Percentiles rank a stretch among this genome's conserved stretches.
phyloP scores from a whole-genome alignment of 2,888 invertebrate genomes.

The Hypercompe scribonia region DNA sequence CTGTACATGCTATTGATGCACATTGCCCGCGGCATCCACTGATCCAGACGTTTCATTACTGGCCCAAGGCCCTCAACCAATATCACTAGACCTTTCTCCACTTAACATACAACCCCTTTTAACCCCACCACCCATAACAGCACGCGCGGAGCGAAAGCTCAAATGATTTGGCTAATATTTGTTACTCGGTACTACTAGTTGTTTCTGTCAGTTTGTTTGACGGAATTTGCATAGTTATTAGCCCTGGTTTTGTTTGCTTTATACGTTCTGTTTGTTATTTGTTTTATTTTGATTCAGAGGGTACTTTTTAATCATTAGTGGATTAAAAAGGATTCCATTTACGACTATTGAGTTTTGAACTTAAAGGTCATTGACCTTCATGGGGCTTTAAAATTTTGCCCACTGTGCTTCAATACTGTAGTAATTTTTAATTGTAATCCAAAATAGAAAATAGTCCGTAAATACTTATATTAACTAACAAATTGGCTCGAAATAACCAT shows the following conservation, averaged over 20 bases:
- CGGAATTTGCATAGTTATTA: slow-evolving; percentile 79
- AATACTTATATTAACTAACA: no score
- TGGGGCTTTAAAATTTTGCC: neutral
- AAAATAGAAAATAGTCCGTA: neutral
- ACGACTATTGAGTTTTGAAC: slow-evolving; percentile 1
- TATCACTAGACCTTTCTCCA: slow-evolving; percentile 30
- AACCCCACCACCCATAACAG: slow-evolving; percentile 25
- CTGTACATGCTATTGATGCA: slow-evolving; percentile 34
- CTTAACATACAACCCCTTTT: slow-evolving; percentile 24
- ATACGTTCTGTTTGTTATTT: slow-evolving; percentile 62
- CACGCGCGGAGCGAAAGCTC: slow-evolving; percentile 36
- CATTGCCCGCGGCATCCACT: slow-evolving; percentile 60
- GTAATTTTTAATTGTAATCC: neutral
- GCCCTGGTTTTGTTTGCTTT: slow-evolving; percentile 62
- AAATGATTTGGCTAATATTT: slow-evolving; percentile 36
- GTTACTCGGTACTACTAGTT: slow-evolving; percentile 51
- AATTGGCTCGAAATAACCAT: no score
- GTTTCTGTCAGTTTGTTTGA: slow-evolving; percentile 67
- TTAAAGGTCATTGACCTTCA: slow-evolving; percentile 21
- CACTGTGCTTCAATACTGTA: neutral
- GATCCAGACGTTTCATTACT: slow-evolving; percentile 67
- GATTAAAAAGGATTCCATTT: slow-evolving; percentile 24
- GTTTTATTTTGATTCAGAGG: slow-evolving; percentile 48
- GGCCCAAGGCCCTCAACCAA: slow-evolving; percentile 45
- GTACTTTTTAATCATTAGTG: slow-evolving; percentile 46